A percentile compares a stretch with the other conserved stretches of the same genome.
Evolutionary conservation across 1,140 invertebrate genomes (phyloP).

Genomic region (Bombus superbus): DNA sequence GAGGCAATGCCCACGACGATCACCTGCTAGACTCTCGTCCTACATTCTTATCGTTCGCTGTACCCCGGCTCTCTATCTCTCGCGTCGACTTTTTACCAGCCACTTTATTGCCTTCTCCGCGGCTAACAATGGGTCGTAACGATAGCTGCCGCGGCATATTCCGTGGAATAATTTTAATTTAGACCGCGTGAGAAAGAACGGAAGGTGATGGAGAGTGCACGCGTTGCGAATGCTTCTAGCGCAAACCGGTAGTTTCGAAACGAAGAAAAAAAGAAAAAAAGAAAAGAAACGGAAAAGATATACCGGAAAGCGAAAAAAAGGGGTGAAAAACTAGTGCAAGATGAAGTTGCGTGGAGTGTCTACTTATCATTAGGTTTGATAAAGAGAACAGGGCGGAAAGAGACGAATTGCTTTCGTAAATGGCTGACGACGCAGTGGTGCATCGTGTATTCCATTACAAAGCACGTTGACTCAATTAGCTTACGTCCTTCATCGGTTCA

Average conservation of each 20-base stretch:
- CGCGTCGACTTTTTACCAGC: slow-evolving; percentile 30
- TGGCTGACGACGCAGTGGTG: slow-evolving; percentile 45
- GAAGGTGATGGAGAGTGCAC: neutral
- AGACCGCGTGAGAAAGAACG: slow-evolving; percentile 42
- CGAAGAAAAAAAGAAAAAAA: neutral
- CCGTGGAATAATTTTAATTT: slow-evolving; percentile 42
- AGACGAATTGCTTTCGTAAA: slow-evolving; percentile 41
- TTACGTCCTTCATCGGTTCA: slow-evolving; percentile 48
- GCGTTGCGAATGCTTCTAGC: too few species aligned
- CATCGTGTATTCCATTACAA: slow-evolving; percentile 60
- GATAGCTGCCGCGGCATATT: slow-evolving; percentile 21
- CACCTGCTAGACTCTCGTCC: slow-evolving; percentile 62
- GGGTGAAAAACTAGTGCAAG: neutral
- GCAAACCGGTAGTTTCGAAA: neutral
- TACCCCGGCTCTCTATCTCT: neutral
- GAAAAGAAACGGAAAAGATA: neutral
- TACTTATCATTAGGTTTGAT: neutral
- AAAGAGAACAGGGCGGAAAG: slow-evolving; percentile 24
- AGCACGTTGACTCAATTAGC: slow-evolving; percentile 68
- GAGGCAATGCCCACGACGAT: slow-evolving; percentile 55
- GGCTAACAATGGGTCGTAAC: slow-evolving; percentile 44
- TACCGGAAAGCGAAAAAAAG: too few species aligned
- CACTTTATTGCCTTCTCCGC: slow-evolving; percentile 16
- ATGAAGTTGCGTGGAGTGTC: neutral
- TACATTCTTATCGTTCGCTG: slow-evolving; percentile 38